phyloP scores from a whole-genome alignment of 2,113 vertebrate genomes.

The Sphyrna mokarran region DNA sequence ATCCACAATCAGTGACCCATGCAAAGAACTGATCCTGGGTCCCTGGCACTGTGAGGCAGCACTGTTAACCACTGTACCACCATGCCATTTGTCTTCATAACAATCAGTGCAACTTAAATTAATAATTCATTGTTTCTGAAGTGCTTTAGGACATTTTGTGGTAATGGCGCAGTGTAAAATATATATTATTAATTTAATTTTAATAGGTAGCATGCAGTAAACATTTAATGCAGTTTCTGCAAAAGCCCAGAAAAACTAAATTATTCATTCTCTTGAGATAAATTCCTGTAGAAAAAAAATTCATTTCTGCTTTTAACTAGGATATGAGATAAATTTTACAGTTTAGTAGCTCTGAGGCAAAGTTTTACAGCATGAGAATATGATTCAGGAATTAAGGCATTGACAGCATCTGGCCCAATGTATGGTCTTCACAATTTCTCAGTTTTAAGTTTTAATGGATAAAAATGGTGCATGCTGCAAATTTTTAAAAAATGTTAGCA shows the following conservation, averaged over 20 bases:
- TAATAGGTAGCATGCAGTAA: not conserved
- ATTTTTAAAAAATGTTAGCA: not conserved
- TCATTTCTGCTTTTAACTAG: not conserved
- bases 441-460: not conserved
- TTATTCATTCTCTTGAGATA: not conserved
- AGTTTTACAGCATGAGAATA: not conserved
- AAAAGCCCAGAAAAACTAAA: not conserved
- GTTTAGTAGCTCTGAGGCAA: not conserved
- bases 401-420: not conserved
- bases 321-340: conserved; percentile 4
- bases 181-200: conserved; percentile 17
- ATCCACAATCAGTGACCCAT: too few relatives aligned
- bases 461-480: not conserved
- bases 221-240: not conserved
- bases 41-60: too few relatives aligned
- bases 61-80: too few relatives aligned
- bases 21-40: too few relatives aligned
- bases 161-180: not conserved
- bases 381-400: not conserved
- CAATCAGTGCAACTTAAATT: not conserved
- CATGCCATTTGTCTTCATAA: not conserved
- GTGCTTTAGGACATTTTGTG: not conserved
- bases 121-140: conserved; percentile 29
- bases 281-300: not conserved
- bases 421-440: not conserved